Percentiles rank a stretch among this genome's conserved stretches.
phyloP scores from a whole-genome alignment of 2,797 vertebrate genomes.

The Nyctalus aviator region DNA sequence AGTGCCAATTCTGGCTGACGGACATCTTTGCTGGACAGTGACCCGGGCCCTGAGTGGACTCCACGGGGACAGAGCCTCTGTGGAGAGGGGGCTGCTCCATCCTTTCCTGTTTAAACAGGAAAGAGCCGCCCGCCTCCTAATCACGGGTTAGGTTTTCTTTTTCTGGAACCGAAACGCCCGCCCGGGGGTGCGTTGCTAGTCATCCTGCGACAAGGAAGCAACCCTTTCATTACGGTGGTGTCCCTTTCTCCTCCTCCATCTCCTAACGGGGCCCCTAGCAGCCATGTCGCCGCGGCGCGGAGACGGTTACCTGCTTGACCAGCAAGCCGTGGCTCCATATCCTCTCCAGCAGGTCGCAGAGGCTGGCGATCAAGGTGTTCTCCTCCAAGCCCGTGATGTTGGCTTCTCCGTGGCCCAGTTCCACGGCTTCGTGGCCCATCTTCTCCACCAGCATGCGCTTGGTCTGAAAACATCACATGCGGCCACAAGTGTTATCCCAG shows the following conservation, averaged over 20 bases:
- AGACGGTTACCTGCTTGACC: constrained; percentile 94
- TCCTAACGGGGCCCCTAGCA: not conserved
- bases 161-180: constrained; percentile 46
- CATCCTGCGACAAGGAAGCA: not conserved
- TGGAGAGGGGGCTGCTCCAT: not conserved
- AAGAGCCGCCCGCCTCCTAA: constrained; percentile 4
- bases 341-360: constrained; percentile 98
- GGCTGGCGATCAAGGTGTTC: constrained; percentile 96
- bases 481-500: not conserved
- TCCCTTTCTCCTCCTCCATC: not conserved
- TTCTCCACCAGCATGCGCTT: constrained; percentile 99
- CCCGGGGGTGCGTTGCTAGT: not conserved
- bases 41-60: not conserved
- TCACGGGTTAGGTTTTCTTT: constrained; percentile 18
- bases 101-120: constrained; percentile 9
- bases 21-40: not conserved
- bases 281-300: not conserved
- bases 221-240: not conserved
- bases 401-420: constrained; percentile 96
- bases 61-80: not conserved
- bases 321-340: constrained; percentile 98
- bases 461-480: constrained; percentile 88
- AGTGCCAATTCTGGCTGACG: not conserved
- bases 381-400: constrained; percentile 97
- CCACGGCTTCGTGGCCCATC: constrained; percentile 97